phyloP scores from a whole-genome alignment of 1,140 invertebrate species.

The Drosophila pectinifera region DNA sequence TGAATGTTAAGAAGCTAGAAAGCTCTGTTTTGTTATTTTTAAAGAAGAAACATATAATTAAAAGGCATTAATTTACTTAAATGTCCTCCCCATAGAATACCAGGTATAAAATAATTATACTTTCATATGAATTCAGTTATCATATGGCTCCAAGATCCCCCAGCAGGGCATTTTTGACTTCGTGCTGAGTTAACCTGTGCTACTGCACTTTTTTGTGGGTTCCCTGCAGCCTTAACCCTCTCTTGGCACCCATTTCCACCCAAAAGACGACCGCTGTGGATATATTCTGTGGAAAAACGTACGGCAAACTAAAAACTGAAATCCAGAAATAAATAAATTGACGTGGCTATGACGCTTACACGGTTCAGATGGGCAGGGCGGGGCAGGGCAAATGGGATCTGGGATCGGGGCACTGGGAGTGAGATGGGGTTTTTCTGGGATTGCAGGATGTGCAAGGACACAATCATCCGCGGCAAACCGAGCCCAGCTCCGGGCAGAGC shows the following conservation, averaged over 20 bases:
- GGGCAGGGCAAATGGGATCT: slow-evolving; percentile 10
- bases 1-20: neutral
- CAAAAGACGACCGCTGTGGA: slow-evolving; percentile 48
- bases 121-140: neutral
- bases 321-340: slow-evolving; percentile 83
- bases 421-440: slow-evolving; percentile 22
- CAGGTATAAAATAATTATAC: neutral
- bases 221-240: slow-evolving; percentile 1
- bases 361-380: slow-evolving; percentile 42
- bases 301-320: slow-evolving; percentile 79
- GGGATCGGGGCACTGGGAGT: slow-evolving; percentile 1
- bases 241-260: slow-evolving; percentile 8
- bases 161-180: slow-evolving; percentile 11
- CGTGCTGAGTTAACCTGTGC: slow-evolving; percentile 8
- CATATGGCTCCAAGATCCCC: neutral
- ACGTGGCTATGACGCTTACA: slow-evolving; percentile 81
- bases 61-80: neutral
- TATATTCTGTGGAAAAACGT: slow-evolving; percentile 61
- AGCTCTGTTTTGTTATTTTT: neutral
- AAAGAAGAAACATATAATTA: neutral
- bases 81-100: neutral
- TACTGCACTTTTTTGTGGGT: neutral
- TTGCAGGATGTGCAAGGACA: slow-evolving; percentile 69
- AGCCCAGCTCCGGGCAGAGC: slow-evolving; percentile 36
- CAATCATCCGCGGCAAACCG: slow-evolving; percentile 59